Evolutionary conservation across 1,140 invertebrate genomes (phyloP).

Genomic region (Apolygus lucorum): DNA sequence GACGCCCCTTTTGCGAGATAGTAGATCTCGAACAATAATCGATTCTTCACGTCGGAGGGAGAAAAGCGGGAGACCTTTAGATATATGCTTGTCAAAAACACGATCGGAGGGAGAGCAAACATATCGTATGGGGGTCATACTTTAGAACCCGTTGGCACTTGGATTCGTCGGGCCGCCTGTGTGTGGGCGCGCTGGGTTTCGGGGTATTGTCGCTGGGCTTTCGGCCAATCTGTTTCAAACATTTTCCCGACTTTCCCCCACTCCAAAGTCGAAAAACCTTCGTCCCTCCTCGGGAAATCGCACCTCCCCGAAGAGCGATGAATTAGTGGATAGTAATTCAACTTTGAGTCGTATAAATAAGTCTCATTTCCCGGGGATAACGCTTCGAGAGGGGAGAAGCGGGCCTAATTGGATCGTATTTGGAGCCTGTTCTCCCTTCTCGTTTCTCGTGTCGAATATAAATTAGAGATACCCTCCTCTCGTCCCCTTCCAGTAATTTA

Average conservation of each 20-base stretch:
- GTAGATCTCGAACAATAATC: conserved; percentile 13
- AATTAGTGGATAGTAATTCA: not conserved
- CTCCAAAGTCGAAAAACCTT: not conserved
- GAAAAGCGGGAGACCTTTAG: not conserved
- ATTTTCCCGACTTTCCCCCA: not conserved
- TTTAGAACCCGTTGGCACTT: conserved; percentile 10
- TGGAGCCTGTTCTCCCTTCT: too few relatives aligned
- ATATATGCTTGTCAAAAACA: conserved; percentile 17
- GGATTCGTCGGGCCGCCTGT: too few relatives aligned
- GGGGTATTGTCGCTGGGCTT: not conserved
- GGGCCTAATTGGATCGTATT: too few relatives aligned
- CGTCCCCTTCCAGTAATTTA: too few relatives aligned
- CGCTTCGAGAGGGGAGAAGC: too few relatives aligned
- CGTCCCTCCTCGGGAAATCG: not conserved
- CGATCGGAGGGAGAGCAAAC: conserved; percentile 13
- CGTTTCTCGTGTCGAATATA: too few relatives aligned
- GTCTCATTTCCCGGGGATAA: not conserved
- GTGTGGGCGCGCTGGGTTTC: not conserved
- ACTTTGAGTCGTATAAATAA: conserved; percentile 10
- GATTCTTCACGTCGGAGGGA: conserved; percentile 3
- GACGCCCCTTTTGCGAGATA: not conserved
- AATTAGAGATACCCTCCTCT: too few relatives aligned
- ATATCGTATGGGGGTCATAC: conserved; percentile 11
- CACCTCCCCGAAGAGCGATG: not conserved
- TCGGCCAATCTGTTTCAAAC: conserved; percentile 16